Base-by-base conservation (phyloP, 2,888 invertebrate genomes). In the Tipula vernalis region DNA sequence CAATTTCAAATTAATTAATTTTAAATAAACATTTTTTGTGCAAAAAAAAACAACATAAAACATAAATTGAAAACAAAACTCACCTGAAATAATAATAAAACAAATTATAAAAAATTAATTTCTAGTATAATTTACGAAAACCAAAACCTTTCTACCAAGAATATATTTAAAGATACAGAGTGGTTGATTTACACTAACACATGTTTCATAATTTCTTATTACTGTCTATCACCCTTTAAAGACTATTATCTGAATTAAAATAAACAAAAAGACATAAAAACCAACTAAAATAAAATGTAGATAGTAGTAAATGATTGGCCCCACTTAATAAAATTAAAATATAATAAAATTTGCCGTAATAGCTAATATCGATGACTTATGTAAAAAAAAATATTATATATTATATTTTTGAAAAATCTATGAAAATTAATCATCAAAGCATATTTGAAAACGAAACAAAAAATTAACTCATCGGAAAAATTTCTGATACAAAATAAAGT, bases 71-170 rank as follows among this genome's bases (percentile, higher is more conserved):
- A 47, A 86, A 41, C 42, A 51, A 57, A 86, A 88, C 88, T 88
- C 88, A 88, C 88, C 88, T 88, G 88, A 86, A 87, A 83, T 84
- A 85, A 83, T 84, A 86, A 87, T 71, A 10, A 13, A 28, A 51
- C 3, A 71, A 18, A 71, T 71, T 1, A 71, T 71, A 28, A 71
- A 10, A 71, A 71, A 71, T 71, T 71, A 71, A 71, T 71, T 71
- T 71, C 28, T 71, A 71, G 28, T 71, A 71, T 71, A 71, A 71
- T 71, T 71, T 71, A 71, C 71, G 18, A 57, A 57, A 15, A 57
- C 5, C 51, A 15, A 3, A n/a, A 39, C 39, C 39, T 3, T 28
- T 39, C 3, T 39, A 39, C 39, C 28, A 71, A 51, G 18, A 51
- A 51, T 51, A 28, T 28, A 28, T 28, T 51, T 51, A 15, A 71